A percentile compares a stretch with the other conserved stretches of the same genome.
phyloP scores from a whole-genome alignment of 2,888 invertebrate species.

The Macrophya alboannulata region DNA sequence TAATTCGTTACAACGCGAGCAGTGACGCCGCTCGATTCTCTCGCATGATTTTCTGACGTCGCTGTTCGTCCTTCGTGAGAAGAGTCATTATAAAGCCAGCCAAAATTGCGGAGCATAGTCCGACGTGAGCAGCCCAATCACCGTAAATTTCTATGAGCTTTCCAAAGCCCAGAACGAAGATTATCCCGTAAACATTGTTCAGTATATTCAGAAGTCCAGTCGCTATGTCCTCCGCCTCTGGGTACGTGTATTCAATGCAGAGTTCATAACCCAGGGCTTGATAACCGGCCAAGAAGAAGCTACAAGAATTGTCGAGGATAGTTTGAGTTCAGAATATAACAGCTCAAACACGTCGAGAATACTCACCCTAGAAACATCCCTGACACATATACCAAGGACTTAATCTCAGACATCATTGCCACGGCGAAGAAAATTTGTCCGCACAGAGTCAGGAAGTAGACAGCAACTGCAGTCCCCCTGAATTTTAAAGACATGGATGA shows the following conservation, averaged over 20 bases:
- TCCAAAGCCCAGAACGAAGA: conserved; percentile 73
- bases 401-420: conserved; percentile 67
- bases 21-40: conserved; percentile 50
- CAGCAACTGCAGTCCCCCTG: conserved; percentile 82
- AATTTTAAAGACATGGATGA: conserved; percentile 62
- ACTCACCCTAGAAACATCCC: conserved; percentile 72
- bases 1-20: neutral
- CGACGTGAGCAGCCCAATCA: conserved; percentile 75
- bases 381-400: conserved; percentile 73
- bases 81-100: conserved; percentile 73
- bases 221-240: conserved; percentile 87
- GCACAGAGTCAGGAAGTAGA: conserved; percentile 71
- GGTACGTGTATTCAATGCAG: conserved; percentile 88
- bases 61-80: conserved; percentile 73
- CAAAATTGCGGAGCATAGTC: conserved; percentile 70
- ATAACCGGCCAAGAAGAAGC: conserved; percentile 89
- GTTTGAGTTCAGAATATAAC: conserved; percentile 82
- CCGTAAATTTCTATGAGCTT: conserved; percentile 72
- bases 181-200: conserved; percentile 75
- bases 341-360: conserved; percentile 67
- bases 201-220: conserved; percentile 86
- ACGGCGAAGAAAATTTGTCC: conserved; percentile 74
- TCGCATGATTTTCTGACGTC: conserved; percentile 70
- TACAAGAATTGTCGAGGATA: conserved; percentile 69
- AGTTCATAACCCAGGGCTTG: conserved; percentile 89